Percentiles rank a stretch among this genome's conserved stretches.
Evolutionary conservation across 2,888 invertebrate genomes (phyloP).

Genomic region (Thymelicus sylvestris): DNA sequence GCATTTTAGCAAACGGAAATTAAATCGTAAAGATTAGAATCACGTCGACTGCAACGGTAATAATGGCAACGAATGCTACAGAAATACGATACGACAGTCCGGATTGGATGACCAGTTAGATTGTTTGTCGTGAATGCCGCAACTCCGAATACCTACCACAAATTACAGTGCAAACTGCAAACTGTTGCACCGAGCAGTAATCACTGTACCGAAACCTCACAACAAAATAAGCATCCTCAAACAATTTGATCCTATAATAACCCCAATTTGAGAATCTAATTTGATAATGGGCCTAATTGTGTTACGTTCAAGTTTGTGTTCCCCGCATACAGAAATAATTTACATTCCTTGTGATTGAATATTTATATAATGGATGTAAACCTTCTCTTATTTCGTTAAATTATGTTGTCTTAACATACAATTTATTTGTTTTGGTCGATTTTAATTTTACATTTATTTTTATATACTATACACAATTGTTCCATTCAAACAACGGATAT

Average conservation of each 20-base stretch:
- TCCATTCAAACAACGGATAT: background rate
- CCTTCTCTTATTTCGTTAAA: background rate
- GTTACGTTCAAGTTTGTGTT: slow-evolving; percentile 36
- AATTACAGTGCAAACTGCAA: slow-evolving; percentile 49
- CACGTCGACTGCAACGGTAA: slow-evolving; percentile 48
- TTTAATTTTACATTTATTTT: no score
- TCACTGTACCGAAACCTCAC: slow-evolving; percentile 44
- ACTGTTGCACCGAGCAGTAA: slow-evolving; percentile 40
- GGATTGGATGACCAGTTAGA: slow-evolving; percentile 22
- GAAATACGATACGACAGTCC: slow-evolving; percentile 32
- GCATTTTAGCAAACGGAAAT: slow-evolving; percentile 51
- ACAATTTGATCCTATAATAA: slow-evolving; percentile 50
- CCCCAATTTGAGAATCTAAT: slow-evolving; percentile 53
- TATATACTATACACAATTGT: no score
- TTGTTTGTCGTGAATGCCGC: slow-evolving; percentile 39
- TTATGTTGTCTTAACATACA: no score
- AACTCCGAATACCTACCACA: slow-evolving; percentile 49
- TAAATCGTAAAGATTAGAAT: slow-evolving; percentile 50
- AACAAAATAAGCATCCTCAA: slow-evolving; percentile 48
- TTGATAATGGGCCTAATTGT: slow-evolving; percentile 54
- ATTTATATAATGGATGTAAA: background rate
- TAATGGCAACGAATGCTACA: slow-evolving; percentile 44
- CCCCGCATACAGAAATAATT: slow-evolving; percentile 1
- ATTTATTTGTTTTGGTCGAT: no score
- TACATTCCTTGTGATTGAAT: background rate